phyloP scores from a whole-genome alignment of 2,797 vertebrate genomes.

The Falco naumanni region DNA sequence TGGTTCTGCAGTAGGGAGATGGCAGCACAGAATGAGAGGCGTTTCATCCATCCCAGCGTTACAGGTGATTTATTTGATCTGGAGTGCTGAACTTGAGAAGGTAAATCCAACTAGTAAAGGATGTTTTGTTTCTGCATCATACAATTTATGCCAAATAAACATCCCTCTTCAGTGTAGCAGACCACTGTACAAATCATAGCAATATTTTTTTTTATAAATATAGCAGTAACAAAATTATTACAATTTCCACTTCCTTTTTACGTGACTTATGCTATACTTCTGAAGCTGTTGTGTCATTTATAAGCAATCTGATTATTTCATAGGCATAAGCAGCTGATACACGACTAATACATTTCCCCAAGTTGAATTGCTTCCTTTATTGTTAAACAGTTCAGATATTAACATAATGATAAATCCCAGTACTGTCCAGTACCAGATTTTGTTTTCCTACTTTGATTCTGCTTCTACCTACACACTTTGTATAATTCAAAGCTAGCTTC shows the following conservation, averaged over 20 bases:
- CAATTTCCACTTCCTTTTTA: neutral
- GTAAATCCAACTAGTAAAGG: neutral
- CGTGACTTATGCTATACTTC: neutral
- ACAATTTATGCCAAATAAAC: neutral
- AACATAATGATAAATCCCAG: neutral
- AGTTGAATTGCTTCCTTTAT: neutral
- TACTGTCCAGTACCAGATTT: neutral
- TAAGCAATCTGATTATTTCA: neutral
- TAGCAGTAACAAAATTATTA: neutral
- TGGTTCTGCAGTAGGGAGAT: slow-evolving; percentile 11
- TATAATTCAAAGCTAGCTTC: slow-evolving; percentile 29
- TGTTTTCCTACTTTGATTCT: slow-evolving; percentile 12
- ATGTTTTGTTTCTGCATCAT: neutral
- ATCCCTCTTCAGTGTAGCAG: neutral
- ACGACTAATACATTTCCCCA: neutral
- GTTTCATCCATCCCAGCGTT: neutral
- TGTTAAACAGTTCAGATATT: neutral
- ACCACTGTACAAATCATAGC: neutral
- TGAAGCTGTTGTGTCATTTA: neutral
- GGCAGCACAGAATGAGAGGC: neutral
- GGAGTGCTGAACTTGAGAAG: slow-evolving; percentile 9
- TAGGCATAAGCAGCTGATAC: neutral
- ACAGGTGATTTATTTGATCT: slow-evolving; percentile 21
- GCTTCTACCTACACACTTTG: neutral
- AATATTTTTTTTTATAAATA: neutral